Evolutionary conservation across 2,888 invertebrate species (phyloP).

Genomic region (Megaustenia siamemsis): DNA sequence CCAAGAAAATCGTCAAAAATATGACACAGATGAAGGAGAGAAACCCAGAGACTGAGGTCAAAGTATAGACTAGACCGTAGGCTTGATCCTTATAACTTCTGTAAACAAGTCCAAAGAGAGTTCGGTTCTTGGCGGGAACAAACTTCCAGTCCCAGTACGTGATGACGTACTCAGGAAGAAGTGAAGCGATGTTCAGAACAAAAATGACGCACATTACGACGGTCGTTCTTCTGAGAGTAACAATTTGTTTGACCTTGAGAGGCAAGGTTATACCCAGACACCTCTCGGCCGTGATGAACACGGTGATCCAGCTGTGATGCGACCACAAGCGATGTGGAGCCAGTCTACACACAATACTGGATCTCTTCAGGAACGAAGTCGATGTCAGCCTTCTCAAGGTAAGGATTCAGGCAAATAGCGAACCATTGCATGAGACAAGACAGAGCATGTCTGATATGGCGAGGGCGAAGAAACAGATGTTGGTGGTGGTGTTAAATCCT

Average conservation of each 20-base stretch:
- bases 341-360: too few relatives aligned
- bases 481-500: slow-evolving; percentile 10
- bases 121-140: not conserved
- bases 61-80: not conserved
- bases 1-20: not conserved
- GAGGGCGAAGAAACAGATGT: slow-evolving; percentile 24
- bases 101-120: not conserved
- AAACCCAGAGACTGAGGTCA: not conserved
- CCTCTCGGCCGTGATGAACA: slow-evolving; percentile 19
- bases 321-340: too few relatives aligned
- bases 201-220: not conserved
- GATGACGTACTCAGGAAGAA: not conserved
- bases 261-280: slow-evolving; percentile 16
- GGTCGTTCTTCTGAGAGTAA: slow-evolving; percentile 1
- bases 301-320: slow-evolving; percentile 28
- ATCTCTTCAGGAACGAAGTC: too few relatives aligned
- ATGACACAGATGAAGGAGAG: not conserved
- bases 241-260: slow-evolving; percentile 9
- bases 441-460: slow-evolving; percentile 12
- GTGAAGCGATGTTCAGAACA: not conserved
- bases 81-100: not conserved
- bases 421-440: not conserved
- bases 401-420: too few relatives aligned
- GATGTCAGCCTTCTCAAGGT: too few relatives aligned
- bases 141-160: not conserved